phyloP scores from a whole-genome alignment of 2,888 invertebrate genomes.

The Trisateles emortualis region DNA sequence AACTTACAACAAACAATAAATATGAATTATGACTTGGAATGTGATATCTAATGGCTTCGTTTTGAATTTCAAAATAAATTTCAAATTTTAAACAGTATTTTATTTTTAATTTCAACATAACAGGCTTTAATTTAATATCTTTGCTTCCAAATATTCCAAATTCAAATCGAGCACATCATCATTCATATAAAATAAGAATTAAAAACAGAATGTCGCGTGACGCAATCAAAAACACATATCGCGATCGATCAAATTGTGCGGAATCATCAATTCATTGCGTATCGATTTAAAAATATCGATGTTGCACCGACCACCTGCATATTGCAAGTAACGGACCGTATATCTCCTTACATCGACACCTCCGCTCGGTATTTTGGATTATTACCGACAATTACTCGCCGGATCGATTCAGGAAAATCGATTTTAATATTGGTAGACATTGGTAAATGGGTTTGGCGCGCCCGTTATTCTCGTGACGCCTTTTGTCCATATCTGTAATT shows the following conservation, averaged over 20 bases:
- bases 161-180: slow-evolving; percentile 24
- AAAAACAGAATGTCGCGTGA: slow-evolving; percentile 36
- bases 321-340: slow-evolving; percentile 72
- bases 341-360: slow-evolving; percentile 79
- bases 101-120: not conserved
- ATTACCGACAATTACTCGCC: slow-evolving; percentile 76
- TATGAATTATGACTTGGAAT: slow-evolving; percentile 22
- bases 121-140: not conserved
- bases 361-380: slow-evolving; percentile 59
- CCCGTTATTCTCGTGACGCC: slow-evolving; percentile 45
- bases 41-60: slow-evolving; percentile 27
- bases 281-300: slow-evolving; percentile 57
- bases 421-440: slow-evolving; percentile 50
- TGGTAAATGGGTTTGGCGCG: slow-evolving; percentile 49
- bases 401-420: slow-evolving; percentile 66
- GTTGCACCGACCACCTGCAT: slow-evolving; percentile 70
- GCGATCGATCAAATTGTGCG: slow-evolving; percentile 50
- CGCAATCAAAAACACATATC: slow-evolving; percentile 43
- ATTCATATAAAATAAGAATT: slow-evolving; percentile 17
- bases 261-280: slow-evolving; percentile 63
- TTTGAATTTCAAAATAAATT: slow-evolving; percentile 13
- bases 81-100: slow-evolving; percentile 2
- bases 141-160: not conserved
- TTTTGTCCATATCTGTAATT: slow-evolving; percentile 50
- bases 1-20: slow-evolving; percentile 14